These are phyloP conservation scores for Brachypteracias leptosomus DNA, from an alignment of 2,113 vertebrate genomes.

Conservation along the genomic window DNA sequence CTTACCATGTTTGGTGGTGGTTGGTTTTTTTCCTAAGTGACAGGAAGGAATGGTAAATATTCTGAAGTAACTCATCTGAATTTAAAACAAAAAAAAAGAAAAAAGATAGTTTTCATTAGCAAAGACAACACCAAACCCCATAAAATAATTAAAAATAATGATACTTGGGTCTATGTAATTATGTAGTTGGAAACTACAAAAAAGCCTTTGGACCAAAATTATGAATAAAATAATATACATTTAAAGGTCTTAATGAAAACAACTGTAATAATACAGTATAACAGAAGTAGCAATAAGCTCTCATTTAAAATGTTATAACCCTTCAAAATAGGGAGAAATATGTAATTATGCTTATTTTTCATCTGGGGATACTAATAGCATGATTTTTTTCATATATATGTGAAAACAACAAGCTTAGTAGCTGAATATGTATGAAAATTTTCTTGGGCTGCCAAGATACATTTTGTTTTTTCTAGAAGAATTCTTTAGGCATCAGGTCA, in stretches of 20 bases:
- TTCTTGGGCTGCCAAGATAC: neutral
- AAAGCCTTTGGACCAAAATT: neutral
- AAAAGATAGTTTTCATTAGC: neutral
- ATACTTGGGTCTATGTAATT: neutral
- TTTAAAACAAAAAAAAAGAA: neutral
- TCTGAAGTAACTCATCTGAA: neutral
- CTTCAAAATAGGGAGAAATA: neutral
- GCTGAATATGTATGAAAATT: neutral
- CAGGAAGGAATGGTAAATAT: neutral
- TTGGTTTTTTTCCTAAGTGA: neutral
- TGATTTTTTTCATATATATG: accelerated
- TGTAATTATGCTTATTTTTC: neutral
- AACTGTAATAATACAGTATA: neutral
- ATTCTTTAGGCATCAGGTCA: neutral
- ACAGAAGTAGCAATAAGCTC: neutral
- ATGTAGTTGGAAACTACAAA: neutral
- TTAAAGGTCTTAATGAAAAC: neutral
- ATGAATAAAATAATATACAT: neutral
- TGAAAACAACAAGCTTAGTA: neutral
- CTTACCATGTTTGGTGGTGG: neutral
- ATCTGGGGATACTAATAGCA: neutral
- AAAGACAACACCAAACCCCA: neutral
- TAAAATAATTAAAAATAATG: neutral
- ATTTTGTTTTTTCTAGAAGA: neutral
- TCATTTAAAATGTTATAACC: neutral